These are phyloP conservation scores for Imbricaverruca yamaguchii DNA, from an alignment of 2,888 invertebrate species.

Conservation along the genomic window DNA sequence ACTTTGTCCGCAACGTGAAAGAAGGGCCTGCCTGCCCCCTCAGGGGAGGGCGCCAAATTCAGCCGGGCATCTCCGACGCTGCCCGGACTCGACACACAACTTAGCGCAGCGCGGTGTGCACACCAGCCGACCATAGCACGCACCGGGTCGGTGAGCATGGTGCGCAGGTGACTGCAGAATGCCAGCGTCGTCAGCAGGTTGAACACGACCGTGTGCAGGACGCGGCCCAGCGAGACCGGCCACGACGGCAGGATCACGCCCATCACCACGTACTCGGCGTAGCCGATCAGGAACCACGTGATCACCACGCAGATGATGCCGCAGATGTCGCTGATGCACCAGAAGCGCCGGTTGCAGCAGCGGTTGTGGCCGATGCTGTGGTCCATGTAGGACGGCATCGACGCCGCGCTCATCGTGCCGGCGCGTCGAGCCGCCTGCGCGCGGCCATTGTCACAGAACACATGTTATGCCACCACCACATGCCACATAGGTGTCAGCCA, in stretches of 20 bases:
- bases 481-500: too few relatives aligned
- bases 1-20: too few relatives aligned
- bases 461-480: too few relatives aligned
- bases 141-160: conserved; percentile 84
- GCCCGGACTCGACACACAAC: too few relatives aligned
- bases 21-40: too few relatives aligned
- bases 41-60: too few relatives aligned
- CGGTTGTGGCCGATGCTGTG: conserved; percentile 57
- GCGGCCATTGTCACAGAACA: too few relatives aligned
- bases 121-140: not conserved
- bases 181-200: conserved; percentile 76
- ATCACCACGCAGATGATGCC: conserved; percentile 85
- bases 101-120: too few relatives aligned
- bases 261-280: conserved; percentile 91
- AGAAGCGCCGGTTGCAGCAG: conserved; percentile 73
- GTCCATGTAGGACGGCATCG: not conserved
- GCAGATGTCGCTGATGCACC: conserved; percentile 92
- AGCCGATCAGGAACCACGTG: conserved; percentile 83
- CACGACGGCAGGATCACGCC: conserved; percentile 76
- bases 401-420: not conserved
- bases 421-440: too few relatives aligned
- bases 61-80: too few relatives aligned
- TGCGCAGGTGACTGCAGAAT: conserved; percentile 76
- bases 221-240: not conserved
- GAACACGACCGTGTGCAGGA: conserved; percentile 72